A percentile compares a stretch with the other conserved stretches of the same genome.
These are phyloP conservation scores for Orius insidiosus DNA, from an alignment of 1,140 invertebrate species.

Conservation along the genomic window DNA sequence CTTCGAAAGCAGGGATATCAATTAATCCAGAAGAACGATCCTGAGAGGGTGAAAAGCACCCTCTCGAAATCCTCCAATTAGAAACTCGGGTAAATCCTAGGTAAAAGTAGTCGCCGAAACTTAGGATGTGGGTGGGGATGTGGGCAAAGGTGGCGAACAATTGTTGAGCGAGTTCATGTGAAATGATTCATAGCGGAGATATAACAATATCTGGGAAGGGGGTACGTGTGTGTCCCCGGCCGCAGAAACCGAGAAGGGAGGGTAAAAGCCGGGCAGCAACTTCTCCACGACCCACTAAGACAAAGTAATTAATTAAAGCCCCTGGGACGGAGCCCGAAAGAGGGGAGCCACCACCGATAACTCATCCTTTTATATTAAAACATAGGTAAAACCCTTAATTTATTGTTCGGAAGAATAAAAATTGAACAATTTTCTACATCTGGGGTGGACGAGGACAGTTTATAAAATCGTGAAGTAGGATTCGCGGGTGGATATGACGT, in stretches of 20 bases:
- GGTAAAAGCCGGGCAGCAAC: not conserved
- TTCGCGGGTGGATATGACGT: no score
- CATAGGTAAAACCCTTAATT: slow-evolving; percentile 15
- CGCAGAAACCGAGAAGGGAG: not conserved
- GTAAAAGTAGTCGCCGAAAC: no score
- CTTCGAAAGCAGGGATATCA: no score
- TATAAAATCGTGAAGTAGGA: no score
- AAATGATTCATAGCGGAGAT: slow-evolving; percentile 4
- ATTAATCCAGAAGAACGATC: no score
- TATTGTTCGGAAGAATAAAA: slow-evolving; percentile 13
- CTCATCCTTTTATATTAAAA: slow-evolving; percentile 15
- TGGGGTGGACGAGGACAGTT: not conserved
- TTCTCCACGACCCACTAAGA: slow-evolving; percentile 7
- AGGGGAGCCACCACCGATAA: slow-evolving; percentile 6
- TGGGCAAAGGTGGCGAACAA: no score
- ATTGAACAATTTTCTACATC: slow-evolving; percentile 1
- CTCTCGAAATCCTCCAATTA: no score
- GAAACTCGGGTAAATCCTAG: no score
- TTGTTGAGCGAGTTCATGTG: not conserved
- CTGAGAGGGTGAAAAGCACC: no score
- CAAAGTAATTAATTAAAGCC: slow-evolving; percentile 13
- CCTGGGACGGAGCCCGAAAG: not conserved
- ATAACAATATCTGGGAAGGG: slow-evolving; percentile 2
- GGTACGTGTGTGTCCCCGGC: not conserved
- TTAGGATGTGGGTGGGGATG: no score